Evolutionary conservation across 1,140 invertebrate genomes (phyloP).

Genomic region (Leptinotarsa defecta): DNA sequence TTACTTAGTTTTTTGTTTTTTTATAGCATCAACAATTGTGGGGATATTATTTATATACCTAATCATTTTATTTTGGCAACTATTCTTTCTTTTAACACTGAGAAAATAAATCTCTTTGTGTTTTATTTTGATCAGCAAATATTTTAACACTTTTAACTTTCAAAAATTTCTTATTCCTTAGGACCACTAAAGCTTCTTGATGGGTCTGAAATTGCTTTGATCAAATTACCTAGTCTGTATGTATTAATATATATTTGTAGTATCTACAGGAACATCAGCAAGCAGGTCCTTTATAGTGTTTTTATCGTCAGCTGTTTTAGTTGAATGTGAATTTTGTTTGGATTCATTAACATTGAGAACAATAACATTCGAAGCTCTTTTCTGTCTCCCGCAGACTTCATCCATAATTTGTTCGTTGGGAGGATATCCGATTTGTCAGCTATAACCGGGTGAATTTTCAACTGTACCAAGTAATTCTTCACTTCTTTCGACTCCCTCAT

Average conservation of each 20-base stretch:
- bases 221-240: not conserved
- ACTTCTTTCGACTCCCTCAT: too few species aligned
- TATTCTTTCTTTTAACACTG: not conserved
- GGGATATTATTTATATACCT: not conserved
- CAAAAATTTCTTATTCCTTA: not conserved
- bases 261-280: too few species aligned
- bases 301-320: not conserved
- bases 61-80: not conserved
- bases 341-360: not conserved
- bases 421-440: too few species aligned
- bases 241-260: too few species aligned
- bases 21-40: constrained; percentile 5
- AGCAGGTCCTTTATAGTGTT: not conserved
- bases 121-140: constrained; percentile 7
- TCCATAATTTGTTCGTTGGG: not conserved
- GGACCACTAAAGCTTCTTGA: not conserved
- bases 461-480: too few species aligned
- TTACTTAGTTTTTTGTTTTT: not conserved
- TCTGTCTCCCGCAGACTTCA: not conserved
- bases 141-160: constrained; percentile 1
- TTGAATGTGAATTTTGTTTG: not conserved
- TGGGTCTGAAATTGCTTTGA: not conserved
- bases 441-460: too few species aligned
- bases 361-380: not conserved
- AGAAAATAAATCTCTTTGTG: not conserved